Base-by-base conservation (phyloP, 2,888 invertebrate genomes). In the Aplocera efformata region DNA sequence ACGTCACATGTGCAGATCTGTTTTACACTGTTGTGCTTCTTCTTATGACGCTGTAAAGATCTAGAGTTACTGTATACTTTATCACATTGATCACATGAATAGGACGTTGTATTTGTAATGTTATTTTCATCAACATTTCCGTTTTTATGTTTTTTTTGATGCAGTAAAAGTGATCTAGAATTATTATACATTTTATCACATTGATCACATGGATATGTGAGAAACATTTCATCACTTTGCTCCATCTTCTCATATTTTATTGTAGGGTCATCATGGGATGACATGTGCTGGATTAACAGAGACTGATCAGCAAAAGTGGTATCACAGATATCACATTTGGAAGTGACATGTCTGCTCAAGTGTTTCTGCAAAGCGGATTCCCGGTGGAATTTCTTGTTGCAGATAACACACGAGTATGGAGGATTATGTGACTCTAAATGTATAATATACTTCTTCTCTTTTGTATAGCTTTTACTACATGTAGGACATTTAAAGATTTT, bases 61-160 rank as follows among this genome's bases (percentile, higher is more conserved):
- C 88, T 80, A 28, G 78, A 53, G 89, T 90, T 3, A 63, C 71
- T 59, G 90, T 92, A 11, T 72, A 74, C 53, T 83, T 75, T n/a
- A n/a, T 79, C 68, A 63, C 92, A 92, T 28, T 89, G 71, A 1
- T 79, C 56, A 63, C 92, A 92, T 56, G 75, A 73, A 39, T 72
- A 77, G 25, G 13, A n/a, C n/a, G n/a, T n/a, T n/a, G n/a, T n/a
- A n/a, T n/a, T n/a, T n/a, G 13, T 17, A 17, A 49, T 53, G 5
- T 60, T 52, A 28, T 57, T 58, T 6, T 57, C 45, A 1, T 58
- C 60, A 20, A 29, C 29, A 40, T 40, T 44, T 72, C 71, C 47
- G 50, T 54, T 54, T 71, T 72, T 40, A 8, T 45, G 45, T 1
- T 17, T 41, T 23, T 39, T 44, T 22, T 21, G n/a, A 32, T 45